These are phyloP conservation scores for Trichechus manatus DNA, from an alignment of 2,113 vertebrate species.

Conservation along the genomic window DNA sequence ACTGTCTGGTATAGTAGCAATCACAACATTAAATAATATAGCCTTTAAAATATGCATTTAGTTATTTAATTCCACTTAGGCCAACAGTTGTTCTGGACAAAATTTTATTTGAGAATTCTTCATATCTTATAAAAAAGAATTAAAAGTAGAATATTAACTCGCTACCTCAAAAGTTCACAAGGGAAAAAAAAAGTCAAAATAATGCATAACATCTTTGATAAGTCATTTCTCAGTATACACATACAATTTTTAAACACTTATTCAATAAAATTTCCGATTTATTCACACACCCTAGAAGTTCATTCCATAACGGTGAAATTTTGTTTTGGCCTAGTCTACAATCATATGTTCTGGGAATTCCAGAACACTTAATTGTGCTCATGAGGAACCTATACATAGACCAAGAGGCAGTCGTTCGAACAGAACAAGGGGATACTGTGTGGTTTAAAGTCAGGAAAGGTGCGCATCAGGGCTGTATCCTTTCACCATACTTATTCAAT, in stretches of 20 bases:
- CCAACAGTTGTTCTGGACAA: background rate
- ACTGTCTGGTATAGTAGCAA: background rate
- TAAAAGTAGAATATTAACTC: background rate
- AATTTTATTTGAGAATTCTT: conserved; percentile 48
- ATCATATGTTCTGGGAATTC: background rate
- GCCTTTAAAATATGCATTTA: background rate
- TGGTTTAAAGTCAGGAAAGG: too few relatives aligned
- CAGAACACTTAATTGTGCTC: too few relatives aligned
- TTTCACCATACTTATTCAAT: too few relatives aligned
- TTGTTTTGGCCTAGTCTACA: background rate
- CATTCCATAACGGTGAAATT: background rate
- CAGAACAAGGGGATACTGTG: too few relatives aligned
- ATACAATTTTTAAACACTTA: background rate
- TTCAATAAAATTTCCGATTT: background rate
- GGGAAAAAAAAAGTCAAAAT: background rate
- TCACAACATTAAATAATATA: background rate
- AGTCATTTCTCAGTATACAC: background rate
- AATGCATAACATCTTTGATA: background rate
- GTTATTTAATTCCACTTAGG: background rate
- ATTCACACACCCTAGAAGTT: background rate
- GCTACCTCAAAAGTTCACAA: conserved; percentile 1
- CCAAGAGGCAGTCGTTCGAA: too few relatives aligned
- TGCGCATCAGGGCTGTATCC: too few relatives aligned
- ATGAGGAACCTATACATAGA: too few relatives aligned
- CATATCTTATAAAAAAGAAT: background rate